phyloP scores from a whole-genome alignment of 1,140 invertebrate genomes.

The Carcinoscorpius rotundicauda region DNA sequence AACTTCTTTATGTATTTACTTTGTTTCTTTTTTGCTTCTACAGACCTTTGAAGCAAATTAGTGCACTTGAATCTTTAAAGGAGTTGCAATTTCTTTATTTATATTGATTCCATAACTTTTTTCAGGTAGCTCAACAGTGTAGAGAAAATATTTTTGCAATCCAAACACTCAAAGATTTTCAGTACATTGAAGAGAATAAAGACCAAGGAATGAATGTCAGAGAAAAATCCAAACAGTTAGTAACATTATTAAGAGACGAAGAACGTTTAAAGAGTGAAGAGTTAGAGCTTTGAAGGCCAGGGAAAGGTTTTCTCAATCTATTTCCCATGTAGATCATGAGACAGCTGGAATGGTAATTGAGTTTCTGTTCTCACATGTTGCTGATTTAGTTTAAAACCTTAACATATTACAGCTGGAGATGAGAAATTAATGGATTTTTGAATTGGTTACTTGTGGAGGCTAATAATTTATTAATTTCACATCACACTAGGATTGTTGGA shows the following conservation, averaged over 20 bases:
- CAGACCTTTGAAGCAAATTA: too few species aligned
- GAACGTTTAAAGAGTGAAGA: constrained; percentile 91
- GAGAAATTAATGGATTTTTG: too few species aligned
- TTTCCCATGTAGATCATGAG: constrained; percentile 16
- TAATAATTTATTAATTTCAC: too few species aligned
- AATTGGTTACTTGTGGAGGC: too few species aligned
- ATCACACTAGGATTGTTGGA: too few species aligned
- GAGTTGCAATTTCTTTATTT: not conserved
- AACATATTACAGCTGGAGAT: too few species aligned
- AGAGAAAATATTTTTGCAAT: constrained; percentile 99
- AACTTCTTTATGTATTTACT: too few species aligned
- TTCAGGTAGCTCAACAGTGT: constrained; percentile 84
- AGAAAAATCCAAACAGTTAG: constrained; percentile 96
- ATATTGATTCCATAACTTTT: not conserved
- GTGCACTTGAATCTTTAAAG: too few species aligned
- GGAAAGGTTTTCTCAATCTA: constrained; percentile 54
- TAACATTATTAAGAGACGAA: constrained; percentile 87
- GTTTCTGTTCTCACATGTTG: too few species aligned
- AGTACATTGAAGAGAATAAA: constrained; percentile 94
- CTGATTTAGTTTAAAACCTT: too few species aligned
- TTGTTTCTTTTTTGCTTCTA: too few species aligned
- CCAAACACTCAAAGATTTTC: constrained; percentile 95
- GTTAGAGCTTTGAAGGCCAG: constrained; percentile 96
- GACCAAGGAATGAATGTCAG: constrained; percentile 96
- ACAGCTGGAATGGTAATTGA: not conserved